Evolutionary conservation across 2,888 invertebrate species (phyloP), one percentile per base, ranked within the genome.

Genomic region (Campopleginae sp.): DNA sequence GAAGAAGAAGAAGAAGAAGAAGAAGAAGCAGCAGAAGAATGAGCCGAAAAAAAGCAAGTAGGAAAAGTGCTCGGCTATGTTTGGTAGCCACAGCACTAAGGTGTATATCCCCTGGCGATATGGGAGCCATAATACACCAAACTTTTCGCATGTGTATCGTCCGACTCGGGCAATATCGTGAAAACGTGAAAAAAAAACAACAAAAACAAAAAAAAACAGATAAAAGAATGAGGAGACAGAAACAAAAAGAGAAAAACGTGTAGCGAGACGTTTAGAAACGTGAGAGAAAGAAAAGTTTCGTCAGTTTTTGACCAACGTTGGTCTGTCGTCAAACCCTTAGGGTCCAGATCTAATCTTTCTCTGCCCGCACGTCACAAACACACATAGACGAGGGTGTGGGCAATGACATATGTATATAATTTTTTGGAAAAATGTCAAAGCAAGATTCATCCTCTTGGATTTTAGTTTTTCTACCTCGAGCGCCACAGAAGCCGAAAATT

Each of bases 1-100:
- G 79, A 84, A 58, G 14, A 27, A 58, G 54, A 23, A 23, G 12
- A 54, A 54, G 54, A 54, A 54, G 23, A 12, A 54, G 23, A 23
- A 8, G 23, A 23, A 12, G 23, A 23, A 54, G n/a, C n/a, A n/a
- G 54, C 54, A 23, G 12, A 54, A 54, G 54, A 54, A 54, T 54
- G 23, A 54, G 23, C 23, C 7, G 23, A 23, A 12, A 54, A 23
- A 54, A 23, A 23, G 1, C 6, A 77, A 84, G 76, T 77, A 72
- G 66, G 66, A 84, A 86, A 76, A 84, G 81, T 79, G 71, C 58
- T 44, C 48, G 79, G 65, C 58, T 79, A 42, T 76, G 48, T 48
- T 61, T 46, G 71, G 58, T 72, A 23, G 81, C 75, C 48, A 33
- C 27, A 42, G 51, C 71, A 38, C 79, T 70, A 61, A 46, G 44